phyloP scores from a whole-genome alignment of 2,113 vertebrate species.

The Plestiodon gilberti region DNA sequence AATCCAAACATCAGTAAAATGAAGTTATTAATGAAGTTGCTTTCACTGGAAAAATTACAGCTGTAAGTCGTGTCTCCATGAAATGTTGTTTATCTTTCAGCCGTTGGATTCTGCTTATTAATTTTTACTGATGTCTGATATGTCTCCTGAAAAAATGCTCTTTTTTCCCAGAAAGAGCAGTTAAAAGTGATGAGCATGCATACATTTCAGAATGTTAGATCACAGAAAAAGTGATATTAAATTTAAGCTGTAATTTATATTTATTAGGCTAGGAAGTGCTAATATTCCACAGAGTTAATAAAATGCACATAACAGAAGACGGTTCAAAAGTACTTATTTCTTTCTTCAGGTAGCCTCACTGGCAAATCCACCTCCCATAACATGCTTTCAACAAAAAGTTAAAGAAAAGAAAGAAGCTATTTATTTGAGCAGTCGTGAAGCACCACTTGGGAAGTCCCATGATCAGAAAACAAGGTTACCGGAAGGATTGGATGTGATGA shows the following conservation, averaged over 20 bases:
- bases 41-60: background rate
- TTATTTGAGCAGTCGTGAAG: slow-evolving; percentile 73
- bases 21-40: background rate
- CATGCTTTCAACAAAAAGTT: slow-evolving; percentile 81
- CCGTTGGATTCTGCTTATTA: background rate
- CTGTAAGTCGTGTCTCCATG: background rate
- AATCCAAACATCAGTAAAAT: background rate
- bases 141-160: background rate
- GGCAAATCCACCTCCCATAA: slow-evolving; percentile 79
- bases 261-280: background rate
- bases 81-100: slow-evolving; percentile 18
- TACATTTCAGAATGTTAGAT: background rate
- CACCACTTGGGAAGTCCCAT: slow-evolving; percentile 78
- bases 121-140: background rate
- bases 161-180: background rate
- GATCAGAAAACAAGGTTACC: slow-evolving; percentile 76
- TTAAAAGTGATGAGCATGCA: background rate
- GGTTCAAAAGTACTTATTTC: background rate
- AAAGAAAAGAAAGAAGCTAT: slow-evolving; percentile 77
- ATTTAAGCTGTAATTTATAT: background rate
- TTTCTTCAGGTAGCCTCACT: slow-evolving; percentile 74
- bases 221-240: background rate
- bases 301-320: background rate
- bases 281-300: background rate
- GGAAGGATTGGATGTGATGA: slow-evolving; percentile 66